These are phyloP conservation scores for Hydrozoanthus gracilis DNA, from an alignment of 92 coral and sea anemone genomes.

Conservation along the genomic window DNA sequence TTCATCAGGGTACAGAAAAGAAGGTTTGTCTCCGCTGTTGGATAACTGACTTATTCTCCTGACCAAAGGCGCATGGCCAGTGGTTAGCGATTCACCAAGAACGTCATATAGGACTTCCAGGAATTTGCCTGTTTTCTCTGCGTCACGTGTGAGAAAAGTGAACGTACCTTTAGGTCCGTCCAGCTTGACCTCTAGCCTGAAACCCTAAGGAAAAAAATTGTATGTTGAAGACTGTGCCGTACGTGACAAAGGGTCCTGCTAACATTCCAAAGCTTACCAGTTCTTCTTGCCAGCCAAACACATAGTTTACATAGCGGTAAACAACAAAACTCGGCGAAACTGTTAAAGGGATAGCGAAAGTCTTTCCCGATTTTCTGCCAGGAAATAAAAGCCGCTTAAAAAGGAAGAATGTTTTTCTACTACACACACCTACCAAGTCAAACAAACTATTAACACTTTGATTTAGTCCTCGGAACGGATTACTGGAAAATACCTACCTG, in stretches of 20 bases:
- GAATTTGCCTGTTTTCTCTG: slow-evolving; percentile 86
- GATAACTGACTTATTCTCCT: slow-evolving; percentile 73
- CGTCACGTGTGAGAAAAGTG: slow-evolving; percentile 93
- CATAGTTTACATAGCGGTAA: no score
- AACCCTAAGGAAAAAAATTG: slow-evolving; percentile 12
- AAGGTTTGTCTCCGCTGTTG: slow-evolving; percentile 55
- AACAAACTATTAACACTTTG: no score
- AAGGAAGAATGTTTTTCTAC: no score
- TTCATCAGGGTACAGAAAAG: slow-evolving; percentile 81
- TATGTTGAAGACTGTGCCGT: no score
- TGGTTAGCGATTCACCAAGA: slow-evolving; percentile 71
- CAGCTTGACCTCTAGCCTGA: slow-evolving; percentile 61
- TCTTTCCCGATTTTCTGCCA: no score
- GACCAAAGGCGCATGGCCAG: slow-evolving; percentile 57
- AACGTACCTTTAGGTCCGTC: slow-evolving; percentile 94
- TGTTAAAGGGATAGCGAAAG: no score
- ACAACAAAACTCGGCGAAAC: no score
- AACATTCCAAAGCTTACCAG: no score
- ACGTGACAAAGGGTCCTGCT: no score
- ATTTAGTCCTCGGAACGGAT: neutral
- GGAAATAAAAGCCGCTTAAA: no score
- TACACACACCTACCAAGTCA: no score
- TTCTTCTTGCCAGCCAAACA: no score
- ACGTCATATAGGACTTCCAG: slow-evolving; percentile 67
- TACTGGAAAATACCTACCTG: slow-evolving; percentile 37